phyloP scores from a whole-genome alignment of 2,888 invertebrate genomes.

The Atrina japonica region DNA sequence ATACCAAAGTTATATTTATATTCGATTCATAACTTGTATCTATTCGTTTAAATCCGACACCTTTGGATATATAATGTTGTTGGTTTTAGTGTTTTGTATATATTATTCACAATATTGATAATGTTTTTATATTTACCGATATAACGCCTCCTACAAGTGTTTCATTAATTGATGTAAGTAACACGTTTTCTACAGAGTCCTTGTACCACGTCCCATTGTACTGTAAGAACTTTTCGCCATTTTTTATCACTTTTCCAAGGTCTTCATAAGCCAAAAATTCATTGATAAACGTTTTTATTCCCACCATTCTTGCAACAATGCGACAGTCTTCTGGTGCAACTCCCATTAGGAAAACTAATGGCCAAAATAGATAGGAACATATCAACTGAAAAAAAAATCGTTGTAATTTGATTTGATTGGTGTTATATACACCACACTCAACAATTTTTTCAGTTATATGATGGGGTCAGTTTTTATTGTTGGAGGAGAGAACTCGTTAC shows the following conservation, averaged over 20 bases:
- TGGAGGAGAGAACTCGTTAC: no score
- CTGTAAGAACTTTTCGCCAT: slow-evolving; percentile 43
- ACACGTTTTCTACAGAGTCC: slow-evolving; percentile 43
- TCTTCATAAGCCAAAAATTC: slow-evolving; percentile 95
- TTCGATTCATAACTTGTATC: no score
- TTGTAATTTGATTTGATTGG: no score
- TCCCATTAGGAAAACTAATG: slow-evolving; percentile 93
- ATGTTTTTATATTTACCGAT: slow-evolving; percentile 52
- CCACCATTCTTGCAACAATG: slow-evolving; percentile 89
- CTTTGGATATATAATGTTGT: no score
- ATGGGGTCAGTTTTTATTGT: no score
- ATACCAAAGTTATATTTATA: no score
- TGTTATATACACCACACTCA: no score
- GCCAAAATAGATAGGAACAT: slow-evolving; percentile 88
- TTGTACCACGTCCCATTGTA: slow-evolving; percentile 47
- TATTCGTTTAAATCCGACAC: no score
- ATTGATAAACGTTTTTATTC: slow-evolving; percentile 93
- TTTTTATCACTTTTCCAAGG: slow-evolving; percentile 80
- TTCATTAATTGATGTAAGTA: slow-evolving; percentile 38
- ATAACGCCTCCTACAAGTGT: slow-evolving; percentile 59
- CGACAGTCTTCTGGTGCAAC: slow-evolving; percentile 85
- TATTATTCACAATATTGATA: no score
- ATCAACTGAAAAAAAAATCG: slow-evolving; percentile 54
- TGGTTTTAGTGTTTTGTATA: no score
- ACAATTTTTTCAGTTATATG: no score